phyloP scores from a whole-genome alignment of 2,888 invertebrate species.

The Drosophila tripunctata region DNA sequence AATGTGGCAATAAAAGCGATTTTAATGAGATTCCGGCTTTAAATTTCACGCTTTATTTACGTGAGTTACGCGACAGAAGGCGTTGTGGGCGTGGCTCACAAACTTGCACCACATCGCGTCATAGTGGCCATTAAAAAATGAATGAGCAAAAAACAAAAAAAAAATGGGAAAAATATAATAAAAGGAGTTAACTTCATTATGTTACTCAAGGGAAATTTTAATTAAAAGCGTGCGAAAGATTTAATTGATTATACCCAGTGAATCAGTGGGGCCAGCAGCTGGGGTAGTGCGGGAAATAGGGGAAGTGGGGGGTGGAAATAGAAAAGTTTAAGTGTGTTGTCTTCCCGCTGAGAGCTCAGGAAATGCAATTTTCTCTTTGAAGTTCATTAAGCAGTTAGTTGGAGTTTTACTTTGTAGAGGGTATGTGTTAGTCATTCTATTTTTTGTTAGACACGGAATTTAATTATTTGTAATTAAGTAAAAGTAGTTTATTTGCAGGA shows the following conservation, averaged over 20 bases:
- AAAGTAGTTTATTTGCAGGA: no score
- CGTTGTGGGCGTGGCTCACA: slow-evolving; percentile 36
- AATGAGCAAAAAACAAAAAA: slow-evolving; percentile 20
- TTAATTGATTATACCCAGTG: slow-evolving; percentile 72
- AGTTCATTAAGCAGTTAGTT: background rate
- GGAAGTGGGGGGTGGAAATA: background rate
- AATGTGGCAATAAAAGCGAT: slow-evolving; percentile 69
- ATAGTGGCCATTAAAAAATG: slow-evolving; percentile 16
- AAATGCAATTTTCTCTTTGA: background rate
- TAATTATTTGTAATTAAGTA: no score
- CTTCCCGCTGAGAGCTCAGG: background rate
- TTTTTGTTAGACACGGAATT: no score
- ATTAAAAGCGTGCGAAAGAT: slow-evolving; percentile 74
- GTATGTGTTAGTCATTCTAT: background rate
- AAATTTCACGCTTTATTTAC: slow-evolving; percentile 77
- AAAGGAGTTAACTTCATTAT: slow-evolving; percentile 71
- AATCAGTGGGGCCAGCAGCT: background rate
- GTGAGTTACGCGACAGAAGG: slow-evolving; percentile 47
- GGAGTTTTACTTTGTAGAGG: background rate
- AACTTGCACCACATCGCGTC: slow-evolving; percentile 34
- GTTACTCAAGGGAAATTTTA: slow-evolving; percentile 64
- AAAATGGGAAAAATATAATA: slow-evolving; percentile 6
- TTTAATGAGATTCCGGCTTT: slow-evolving; percentile 78
- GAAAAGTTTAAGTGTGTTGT: background rate
- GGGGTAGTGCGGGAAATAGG: background rate